Conservation (phyloP, 1,140 invertebrate species). For the Oreohelix idahoensis region DNA sequence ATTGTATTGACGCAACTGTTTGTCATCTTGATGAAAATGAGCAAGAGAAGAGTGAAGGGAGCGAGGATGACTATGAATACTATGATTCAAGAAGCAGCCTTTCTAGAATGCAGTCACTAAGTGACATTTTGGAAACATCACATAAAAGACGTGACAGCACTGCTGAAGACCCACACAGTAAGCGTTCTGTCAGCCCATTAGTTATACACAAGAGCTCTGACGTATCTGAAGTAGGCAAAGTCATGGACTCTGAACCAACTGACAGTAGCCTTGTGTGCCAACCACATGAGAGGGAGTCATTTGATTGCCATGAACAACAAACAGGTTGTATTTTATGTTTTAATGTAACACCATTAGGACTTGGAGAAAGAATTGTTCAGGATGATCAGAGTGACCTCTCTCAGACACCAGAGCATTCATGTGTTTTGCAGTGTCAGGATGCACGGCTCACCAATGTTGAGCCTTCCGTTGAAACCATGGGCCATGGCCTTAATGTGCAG, state of each 20-base stretch:
- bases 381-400: not conserved
- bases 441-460: not conserved
- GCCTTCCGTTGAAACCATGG: not conserved
- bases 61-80: conserved; percentile 1
- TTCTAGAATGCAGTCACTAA: not conserved
- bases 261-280: not conserved
- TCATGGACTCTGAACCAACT: not conserved
- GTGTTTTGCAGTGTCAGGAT: not conserved
- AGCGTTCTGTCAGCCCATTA: not conserved
- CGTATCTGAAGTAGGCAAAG: not conserved
- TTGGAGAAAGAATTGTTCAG: not conserved
- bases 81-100: not conserved
- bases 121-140: not conserved
- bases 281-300: not conserved
- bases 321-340: no score
- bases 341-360: not conserved
- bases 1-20: not conserved
- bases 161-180: not conserved
- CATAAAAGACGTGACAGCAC: not conserved
- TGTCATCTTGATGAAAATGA: not conserved
- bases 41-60: not conserved
- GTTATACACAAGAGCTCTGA: not conserved
- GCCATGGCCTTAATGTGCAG: not conserved
- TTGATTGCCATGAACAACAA: not conserved
- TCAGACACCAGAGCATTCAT: not conserved